Evolutionary conservation across 2,797 vertebrate species (phyloP).

Genomic region (Forpus xanthops): DNA sequence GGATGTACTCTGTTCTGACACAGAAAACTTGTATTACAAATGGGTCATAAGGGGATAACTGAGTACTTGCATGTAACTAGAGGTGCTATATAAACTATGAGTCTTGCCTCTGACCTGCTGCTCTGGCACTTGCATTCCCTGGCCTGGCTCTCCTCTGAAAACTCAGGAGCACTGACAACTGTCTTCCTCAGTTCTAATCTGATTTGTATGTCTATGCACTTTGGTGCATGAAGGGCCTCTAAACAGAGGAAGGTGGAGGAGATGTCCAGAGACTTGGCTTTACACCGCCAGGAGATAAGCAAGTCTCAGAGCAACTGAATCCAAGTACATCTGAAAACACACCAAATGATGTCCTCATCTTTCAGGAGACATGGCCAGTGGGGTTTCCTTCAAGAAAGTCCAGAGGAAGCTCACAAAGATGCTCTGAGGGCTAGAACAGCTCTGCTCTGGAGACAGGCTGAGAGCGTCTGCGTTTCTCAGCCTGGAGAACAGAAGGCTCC

Average conservation of each 20-base stretch:
- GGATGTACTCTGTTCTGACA: not conserved
- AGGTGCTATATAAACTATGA: not conserved
- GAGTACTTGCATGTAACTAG: not conserved
- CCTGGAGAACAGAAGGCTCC: not conserved
- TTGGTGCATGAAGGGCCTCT: not conserved
- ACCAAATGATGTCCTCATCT: not conserved
- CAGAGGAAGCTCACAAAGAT: not conserved
- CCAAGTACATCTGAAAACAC: not conserved
- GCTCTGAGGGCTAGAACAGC: not conserved
- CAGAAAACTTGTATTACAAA: not conserved
- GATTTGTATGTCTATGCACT: not conserved
- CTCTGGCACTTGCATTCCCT: not conserved
- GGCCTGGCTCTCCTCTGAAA: not conserved
- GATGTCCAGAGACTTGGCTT: not conserved
- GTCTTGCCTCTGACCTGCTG: not conserved
- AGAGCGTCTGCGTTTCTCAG: not conserved
- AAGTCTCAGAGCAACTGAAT: not conserved
- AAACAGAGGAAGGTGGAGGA: not conserved
- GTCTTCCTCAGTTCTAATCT: not conserved
- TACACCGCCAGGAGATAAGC: not conserved
- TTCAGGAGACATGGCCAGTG: not conserved
- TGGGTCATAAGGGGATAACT: not conserved
- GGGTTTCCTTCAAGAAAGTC: not conserved
- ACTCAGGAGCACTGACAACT: not conserved
- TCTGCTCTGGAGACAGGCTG: not conserved